A percentile compares a stretch with the other conserved stretches of the same genome.
These are phyloP conservation scores for Momotus momota DNA, from an alignment of 2,797 vertebrate genomes.

Conservation along the genomic window DNA sequence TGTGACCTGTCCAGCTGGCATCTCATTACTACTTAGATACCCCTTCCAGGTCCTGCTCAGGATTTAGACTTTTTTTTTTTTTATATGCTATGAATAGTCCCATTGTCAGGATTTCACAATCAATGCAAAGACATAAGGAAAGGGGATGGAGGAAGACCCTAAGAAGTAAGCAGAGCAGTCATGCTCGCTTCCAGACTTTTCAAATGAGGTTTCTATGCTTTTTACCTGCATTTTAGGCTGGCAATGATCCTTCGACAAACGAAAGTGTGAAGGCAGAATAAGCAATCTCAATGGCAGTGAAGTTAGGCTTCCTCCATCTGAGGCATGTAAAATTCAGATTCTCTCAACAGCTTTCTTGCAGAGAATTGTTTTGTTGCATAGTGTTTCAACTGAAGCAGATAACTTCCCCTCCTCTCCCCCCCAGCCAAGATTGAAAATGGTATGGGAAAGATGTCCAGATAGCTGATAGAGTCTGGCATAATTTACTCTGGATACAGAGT, in stretches of 20 bases:
- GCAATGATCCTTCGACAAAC: not conserved
- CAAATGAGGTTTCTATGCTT: not conserved
- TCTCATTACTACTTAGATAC: not conserved
- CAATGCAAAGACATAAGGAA: not conserved
- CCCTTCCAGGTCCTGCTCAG: not conserved
- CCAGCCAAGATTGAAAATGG: not conserved
- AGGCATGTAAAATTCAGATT: not conserved
- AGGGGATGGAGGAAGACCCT: not conserved
- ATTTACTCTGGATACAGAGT: slow-evolving; percentile 63
- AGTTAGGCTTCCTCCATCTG: not conserved
- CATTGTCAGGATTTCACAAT: not conserved
- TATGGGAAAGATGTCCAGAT: slow-evolving; percentile 28
- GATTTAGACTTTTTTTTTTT: not conserved
- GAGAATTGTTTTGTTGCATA: not conserved
- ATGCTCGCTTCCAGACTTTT: not conserved
- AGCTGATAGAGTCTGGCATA: slow-evolving; percentile 65
- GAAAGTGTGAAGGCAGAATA: not conserved
- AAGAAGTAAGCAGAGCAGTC: not conserved
- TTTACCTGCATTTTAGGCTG: not conserved
- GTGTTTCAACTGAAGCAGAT: not conserved
- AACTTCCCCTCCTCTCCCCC: not conserved
- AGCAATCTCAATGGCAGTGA: not conserved
- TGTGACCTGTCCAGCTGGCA: not conserved
- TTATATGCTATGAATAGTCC: not conserved
- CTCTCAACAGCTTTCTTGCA: not conserved